A percentile compares a stretch with the other conserved stretches of the same genome.
phyloP scores from a whole-genome alignment of 2,888 invertebrate genomes.

The Physocephala rufipes region DNA sequence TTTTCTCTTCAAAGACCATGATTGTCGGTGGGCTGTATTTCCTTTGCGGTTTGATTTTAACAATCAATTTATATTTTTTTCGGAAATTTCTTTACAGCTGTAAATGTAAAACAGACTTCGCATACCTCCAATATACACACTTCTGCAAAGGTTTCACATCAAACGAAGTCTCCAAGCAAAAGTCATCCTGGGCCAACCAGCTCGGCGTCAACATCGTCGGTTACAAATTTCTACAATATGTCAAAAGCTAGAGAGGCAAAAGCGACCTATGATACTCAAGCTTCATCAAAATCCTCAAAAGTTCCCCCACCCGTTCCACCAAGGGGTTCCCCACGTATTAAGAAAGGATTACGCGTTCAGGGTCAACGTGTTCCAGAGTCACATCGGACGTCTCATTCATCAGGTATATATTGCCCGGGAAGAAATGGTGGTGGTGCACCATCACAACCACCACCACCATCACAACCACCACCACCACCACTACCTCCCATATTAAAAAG shows the following conservation, averaged over 20 bases:
- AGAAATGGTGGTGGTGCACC: slow-evolving; percentile 46
- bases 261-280: slow-evolving; percentile 59
- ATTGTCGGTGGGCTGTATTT: too few relatives aligned
- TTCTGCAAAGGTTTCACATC: slow-evolving; percentile 62
- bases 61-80: not conserved
- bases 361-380: slow-evolving; percentile 38
- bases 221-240: not conserved
- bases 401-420: slow-evolving; percentile 52
- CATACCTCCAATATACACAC: slow-evolving; percentile 56
- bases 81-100: slow-evolving; percentile 46
- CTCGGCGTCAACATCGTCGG: slow-evolving; percentile 75
- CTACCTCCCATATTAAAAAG: slow-evolving; percentile 40
- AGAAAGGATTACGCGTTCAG: slow-evolving; percentile 47
- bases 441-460: too few relatives aligned
- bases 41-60: too few relatives aligned
- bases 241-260: too few relatives aligned
- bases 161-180: slow-evolving; percentile 63
- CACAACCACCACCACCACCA: too few relatives aligned
- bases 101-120: slow-evolving; percentile 52
- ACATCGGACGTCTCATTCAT: slow-evolving; percentile 48
- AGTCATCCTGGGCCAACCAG: slow-evolving; percentile 36
- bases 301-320: slow-evolving; percentile 91
- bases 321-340: slow-evolving; percentile 77
- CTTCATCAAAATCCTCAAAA: slow-evolving; percentile 71
- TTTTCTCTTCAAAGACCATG: too few relatives aligned